Evolutionary conservation across 2,888 invertebrate species (phyloP), one percentile per base, ranked within the genome.

Genomic region (Synanthedon vespiformis): DNA sequence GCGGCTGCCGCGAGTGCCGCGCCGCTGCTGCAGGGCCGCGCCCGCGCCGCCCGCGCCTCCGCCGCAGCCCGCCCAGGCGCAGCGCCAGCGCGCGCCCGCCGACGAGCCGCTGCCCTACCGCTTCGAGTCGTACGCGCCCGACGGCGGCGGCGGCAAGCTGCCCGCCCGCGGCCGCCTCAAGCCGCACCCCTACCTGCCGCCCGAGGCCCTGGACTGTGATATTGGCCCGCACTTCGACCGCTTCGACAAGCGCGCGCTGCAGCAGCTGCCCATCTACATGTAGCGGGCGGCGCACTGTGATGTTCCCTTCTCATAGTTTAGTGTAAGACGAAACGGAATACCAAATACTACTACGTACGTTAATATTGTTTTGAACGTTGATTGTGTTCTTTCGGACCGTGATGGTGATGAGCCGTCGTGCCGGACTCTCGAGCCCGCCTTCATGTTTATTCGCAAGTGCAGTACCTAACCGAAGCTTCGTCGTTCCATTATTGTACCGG

Each of bases 181-280:
- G 72, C 69, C 76, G 65, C 79, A 75, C 61, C 77, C 78, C 49
- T 78, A 75, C 73, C 63, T 68, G 65, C 65, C 65, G 59, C 60
- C 65, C 51, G 67, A 62, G 59, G 63, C 58, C 55, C 64, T 80
- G 70, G 80, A 81, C 80, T 84, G 85, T 78, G 85, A 84, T 78
- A 78, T 81, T 50, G 80, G 72, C 64, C 68, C 70, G 69, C 80
- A 73, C 73, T 82, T 75, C 73, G 85, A 85, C 61, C 85, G 85
- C 72, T 84, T 84, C 74, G 85, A 84, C 80, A 82, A 81, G 77
- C 83, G 86, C 63, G 76, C 83, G 67, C 78, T 86, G 77, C 86
- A 82, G 74, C 85, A 86, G 83, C 81, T 86, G 77, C 86, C 86
- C 54, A 82, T 86, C 77, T 86, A 83, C 83, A 81, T 86, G 85